These are phyloP conservation scores for Callinectes sapidus DNA, from an alignment of 2,888 invertebrate genomes.

Conservation along the genomic window DNA sequence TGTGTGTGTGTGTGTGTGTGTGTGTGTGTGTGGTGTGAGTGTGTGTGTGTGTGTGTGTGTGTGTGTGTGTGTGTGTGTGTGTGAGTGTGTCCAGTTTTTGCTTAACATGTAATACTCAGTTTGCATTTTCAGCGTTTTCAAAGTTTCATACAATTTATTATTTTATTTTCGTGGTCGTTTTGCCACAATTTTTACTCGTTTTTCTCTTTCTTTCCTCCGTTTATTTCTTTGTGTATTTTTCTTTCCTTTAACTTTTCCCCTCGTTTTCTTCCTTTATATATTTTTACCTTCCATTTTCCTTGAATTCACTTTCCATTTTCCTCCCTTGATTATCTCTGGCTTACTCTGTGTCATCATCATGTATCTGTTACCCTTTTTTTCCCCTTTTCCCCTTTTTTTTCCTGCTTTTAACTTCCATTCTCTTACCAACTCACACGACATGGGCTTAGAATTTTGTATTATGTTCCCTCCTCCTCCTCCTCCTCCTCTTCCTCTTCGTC, in stretches of 20 bases:
- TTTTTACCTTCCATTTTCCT: background rate
- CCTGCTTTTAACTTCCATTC: background rate
- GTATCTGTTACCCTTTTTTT: background rate
- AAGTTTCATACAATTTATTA: background rate
- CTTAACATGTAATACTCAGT: background rate
- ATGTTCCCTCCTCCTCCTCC: background rate
- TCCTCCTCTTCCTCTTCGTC: background rate
- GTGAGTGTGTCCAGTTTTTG: background rate
- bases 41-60: conserved; percentile 22
- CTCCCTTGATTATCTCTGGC: background rate
- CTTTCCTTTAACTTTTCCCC: background rate
- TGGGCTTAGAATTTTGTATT: background rate
- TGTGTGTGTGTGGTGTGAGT: conserved; percentile 13
- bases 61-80: conserved; percentile 21
- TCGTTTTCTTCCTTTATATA: background rate
- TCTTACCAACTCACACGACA: background rate
- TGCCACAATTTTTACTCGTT: background rate
- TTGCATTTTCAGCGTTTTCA: background rate
- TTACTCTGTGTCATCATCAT: background rate
- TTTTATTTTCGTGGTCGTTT: too few species aligned
- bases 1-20: background rate
- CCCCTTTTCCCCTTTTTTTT: background rate
- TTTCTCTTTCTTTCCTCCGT: background rate
- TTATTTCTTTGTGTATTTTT: background rate
- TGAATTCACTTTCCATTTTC: background rate